phyloP scores from a whole-genome alignment of 2,888 invertebrate genomes.

The Sminthurides aquaticus region DNA sequence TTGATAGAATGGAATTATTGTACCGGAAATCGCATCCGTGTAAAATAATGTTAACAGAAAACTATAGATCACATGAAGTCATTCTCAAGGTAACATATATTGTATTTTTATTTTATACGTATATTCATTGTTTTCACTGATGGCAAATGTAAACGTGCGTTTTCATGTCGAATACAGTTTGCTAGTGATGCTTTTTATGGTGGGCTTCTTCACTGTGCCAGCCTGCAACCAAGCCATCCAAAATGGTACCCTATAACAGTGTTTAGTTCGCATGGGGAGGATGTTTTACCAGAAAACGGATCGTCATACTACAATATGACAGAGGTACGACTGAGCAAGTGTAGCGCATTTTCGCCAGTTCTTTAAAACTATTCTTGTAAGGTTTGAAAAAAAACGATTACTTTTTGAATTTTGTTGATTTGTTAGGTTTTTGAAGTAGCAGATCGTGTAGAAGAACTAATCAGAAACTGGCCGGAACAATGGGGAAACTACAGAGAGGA shows the following conservation, averaged over 20 bases:
- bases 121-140: constrained; percentile 2
- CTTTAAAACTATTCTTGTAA: too few relatives aligned
- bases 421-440: constrained; percentile 62
- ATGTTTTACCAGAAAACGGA: constrained; percentile 62
- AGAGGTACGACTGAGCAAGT: too few relatives aligned
- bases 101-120: constrained; percentile 3
- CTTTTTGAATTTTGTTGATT: not conserved
- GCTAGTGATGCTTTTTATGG: constrained; percentile 75
- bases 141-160: not conserved
- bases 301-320: constrained; percentile 74
- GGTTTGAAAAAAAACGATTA: too few relatives aligned
- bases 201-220: constrained; percentile 64
- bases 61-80: constrained; percentile 72
- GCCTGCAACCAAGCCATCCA: constrained; percentile 62
- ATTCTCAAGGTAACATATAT: constrained; percentile 59
- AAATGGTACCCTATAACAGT: constrained; percentile 67
- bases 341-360: too few relatives aligned
- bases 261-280: constrained; percentile 66
- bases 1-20: constrained; percentile 70
- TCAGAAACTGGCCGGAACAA: constrained; percentile 63
- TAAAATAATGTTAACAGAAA: constrained; percentile 69
- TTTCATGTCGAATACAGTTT: constrained; percentile 48
- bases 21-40: constrained; percentile 67
- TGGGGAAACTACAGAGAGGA: constrained; percentile 56
- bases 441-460: constrained; percentile 63